Evolutionary conservation across 2,113 vertebrate species (phyloP).

Genomic region (Pituophis catenifer): DNA sequence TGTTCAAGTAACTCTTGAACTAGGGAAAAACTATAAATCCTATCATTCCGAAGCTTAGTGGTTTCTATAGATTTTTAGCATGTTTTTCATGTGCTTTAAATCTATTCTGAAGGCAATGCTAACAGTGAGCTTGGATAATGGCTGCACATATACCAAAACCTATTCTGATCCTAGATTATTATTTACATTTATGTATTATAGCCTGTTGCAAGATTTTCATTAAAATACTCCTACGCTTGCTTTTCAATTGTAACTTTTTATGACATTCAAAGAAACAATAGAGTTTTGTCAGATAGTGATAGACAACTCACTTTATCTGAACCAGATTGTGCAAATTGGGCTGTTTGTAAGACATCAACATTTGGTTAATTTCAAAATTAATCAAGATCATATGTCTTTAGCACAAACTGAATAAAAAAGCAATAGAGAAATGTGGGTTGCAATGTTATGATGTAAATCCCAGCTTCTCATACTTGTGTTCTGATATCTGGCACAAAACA

Average conservation of each 20-base stretch:
- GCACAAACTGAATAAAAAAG: not conserved
- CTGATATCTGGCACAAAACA: not conserved
- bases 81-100: conserved; percentile 41
- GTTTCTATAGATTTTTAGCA: conserved; percentile 29
- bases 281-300: not conserved
- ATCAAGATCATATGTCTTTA: not conserved
- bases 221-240: not conserved
- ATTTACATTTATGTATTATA: not conserved
- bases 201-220: not conserved
- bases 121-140: conserved; percentile 14
- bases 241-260: not conserved
- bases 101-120: conserved; percentile 25
- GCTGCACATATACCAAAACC: conserved; percentile 31
- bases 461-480: not conserved
- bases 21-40: conserved; percentile 47
- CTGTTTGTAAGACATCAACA: not conserved
- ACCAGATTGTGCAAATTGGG: not conserved
- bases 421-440: not conserved
- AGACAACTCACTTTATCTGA: not conserved
- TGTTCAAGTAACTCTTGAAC: conserved; percentile 20
- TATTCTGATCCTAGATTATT: not conserved
- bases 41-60: conserved; percentile 52
- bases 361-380: not conserved
- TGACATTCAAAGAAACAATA: not conserved
- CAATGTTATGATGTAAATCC: not conserved